Evolutionary conservation across 2,888 invertebrate genomes (phyloP), one percentile per base, ranked within the genome.

Genomic region (Dusona sp.): DNA sequence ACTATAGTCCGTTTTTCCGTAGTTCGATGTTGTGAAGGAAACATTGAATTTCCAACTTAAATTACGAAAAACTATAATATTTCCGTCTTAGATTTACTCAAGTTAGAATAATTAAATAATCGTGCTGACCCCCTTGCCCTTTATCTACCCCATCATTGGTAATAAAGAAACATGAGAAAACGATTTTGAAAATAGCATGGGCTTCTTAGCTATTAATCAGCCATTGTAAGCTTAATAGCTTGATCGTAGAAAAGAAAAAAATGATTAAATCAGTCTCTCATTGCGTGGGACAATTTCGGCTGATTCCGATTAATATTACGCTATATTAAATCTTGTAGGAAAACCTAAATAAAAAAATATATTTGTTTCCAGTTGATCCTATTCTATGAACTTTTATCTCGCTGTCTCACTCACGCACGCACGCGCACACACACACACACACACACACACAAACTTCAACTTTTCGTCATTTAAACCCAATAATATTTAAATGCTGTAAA

Each of bases 81-180:
- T 92, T 93, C 93, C 90, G 88, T 90, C 90, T 89, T 91, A 91
- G 91, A 84, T 90, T 86, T 89, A 91, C 88, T 90, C 67, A 87
- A 88, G 86, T 36, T 90, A 88, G 89, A 89, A 45, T 74, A 81
- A 90, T 51, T 29, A 33, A 88, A 79, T 73, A 72, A 67, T 86
- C 77, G 78, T 79, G 79, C 64, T 54, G 11, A 45, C n/a, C 36
- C 80, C 74, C 54, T 61, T n/a, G 45, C 33, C 36, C 22, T 33
- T 57, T 57, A 25, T 57, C 38, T 16, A 19, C 36, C 19, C 61
- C 61, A 77, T 54, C 36, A 51, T 83, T 36, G 38, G 29, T 19
- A 51, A 61, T 9, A n/a, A 45, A 45, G 6, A 11, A 33, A 77
- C 19, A 64, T 8, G 29, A 64, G n/a, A 33, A 16, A 42, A 51